Evolutionary conservation across 2,888 invertebrate genomes (phyloP).

Genomic region (Mesoligia furuncula): DNA sequence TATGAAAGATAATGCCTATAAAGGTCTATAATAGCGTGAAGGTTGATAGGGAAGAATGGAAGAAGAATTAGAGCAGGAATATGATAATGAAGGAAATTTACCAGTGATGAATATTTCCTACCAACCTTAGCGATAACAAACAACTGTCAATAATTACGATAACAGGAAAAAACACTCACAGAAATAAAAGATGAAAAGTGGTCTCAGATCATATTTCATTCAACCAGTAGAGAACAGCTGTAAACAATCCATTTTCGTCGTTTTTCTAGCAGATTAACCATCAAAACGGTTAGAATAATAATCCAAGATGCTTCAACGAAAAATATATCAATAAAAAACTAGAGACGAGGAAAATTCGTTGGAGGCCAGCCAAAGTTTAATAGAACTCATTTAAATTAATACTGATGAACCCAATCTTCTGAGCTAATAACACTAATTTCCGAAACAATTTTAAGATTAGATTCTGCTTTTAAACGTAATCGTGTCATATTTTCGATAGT

Average conservation of each 20-base stretch:
- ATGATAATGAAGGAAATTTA: not conserved
- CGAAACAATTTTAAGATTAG: slow-evolving; percentile 36
- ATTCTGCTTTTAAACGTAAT: slow-evolving; percentile 26
- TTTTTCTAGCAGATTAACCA: slow-evolving; percentile 33
- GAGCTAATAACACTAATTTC: slow-evolving; percentile 44
- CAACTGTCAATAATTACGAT: not conserved
- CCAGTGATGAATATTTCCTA: not conserved
- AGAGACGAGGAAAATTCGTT: slow-evolving; percentile 28
- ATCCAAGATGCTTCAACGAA: slow-evolving; percentile 40
- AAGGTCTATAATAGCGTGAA: not conserved
- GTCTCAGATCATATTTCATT: slow-evolving; percentile 35
- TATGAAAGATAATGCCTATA: too few relatives aligned
- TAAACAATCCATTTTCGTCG: slow-evolving; percentile 30
- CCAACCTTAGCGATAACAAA: not conserved
- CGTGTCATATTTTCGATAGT: slow-evolving; percentile 16
- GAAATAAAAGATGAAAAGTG: not conserved
- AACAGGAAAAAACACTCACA: not conserved
- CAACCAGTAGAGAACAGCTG: slow-evolving; percentile 32
- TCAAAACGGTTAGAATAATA: slow-evolving; percentile 45
- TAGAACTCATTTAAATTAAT: slow-evolving; percentile 56
- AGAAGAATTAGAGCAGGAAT: not conserved
- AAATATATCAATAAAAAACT: slow-evolving; percentile 54
- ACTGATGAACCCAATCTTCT: slow-evolving; percentile 47
- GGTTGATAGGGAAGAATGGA: not conserved
- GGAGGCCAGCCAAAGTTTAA: slow-evolving; percentile 52